Evolutionary conservation across 53 echinoderm and acorn worm species (phyloP).

Genomic region (Arbacia lixula): DNA sequence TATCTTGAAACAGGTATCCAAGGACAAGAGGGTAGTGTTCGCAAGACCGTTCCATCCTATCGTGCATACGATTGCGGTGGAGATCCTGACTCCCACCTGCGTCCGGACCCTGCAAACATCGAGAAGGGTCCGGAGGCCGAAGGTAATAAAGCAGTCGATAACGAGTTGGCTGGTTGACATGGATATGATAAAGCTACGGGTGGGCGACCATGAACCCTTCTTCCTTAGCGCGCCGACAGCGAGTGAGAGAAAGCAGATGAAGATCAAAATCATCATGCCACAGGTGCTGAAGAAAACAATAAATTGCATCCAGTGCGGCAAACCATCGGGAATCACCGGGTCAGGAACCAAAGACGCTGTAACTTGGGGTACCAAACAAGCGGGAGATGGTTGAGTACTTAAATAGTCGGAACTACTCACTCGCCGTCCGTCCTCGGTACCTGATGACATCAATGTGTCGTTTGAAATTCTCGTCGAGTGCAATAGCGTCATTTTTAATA

Average conservation of each 20-base stretch:
- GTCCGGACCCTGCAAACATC: background rate
- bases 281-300: too few relatives aligned
- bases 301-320: too few relatives aligned
- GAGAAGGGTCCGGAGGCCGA: background rate
- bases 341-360: too few relatives aligned
- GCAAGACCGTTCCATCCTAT: background rate
- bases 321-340: too few relatives aligned
- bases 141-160: background rate
- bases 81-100: background rate
- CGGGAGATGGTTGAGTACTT: too few relatives aligned
- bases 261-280: too few relatives aligned
- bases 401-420: too few relatives aligned
- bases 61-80: background rate
- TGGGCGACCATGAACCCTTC: conserved; percentile 5
- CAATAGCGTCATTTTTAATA: too few relatives aligned
- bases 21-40: background rate
- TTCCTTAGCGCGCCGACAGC: background rate
- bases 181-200: conserved; percentile 10
- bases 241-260: background rate
- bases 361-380: too few relatives aligned
- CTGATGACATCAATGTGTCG: too few relatives aligned
- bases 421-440: too few relatives aligned
- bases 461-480: too few relatives aligned
- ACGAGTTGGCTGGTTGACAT: background rate
- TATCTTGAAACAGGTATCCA: background rate